Evolutionary conservation across 2,888 invertebrate genomes (phyloP).

Genomic region (Scaptomyza reducta): DNA sequence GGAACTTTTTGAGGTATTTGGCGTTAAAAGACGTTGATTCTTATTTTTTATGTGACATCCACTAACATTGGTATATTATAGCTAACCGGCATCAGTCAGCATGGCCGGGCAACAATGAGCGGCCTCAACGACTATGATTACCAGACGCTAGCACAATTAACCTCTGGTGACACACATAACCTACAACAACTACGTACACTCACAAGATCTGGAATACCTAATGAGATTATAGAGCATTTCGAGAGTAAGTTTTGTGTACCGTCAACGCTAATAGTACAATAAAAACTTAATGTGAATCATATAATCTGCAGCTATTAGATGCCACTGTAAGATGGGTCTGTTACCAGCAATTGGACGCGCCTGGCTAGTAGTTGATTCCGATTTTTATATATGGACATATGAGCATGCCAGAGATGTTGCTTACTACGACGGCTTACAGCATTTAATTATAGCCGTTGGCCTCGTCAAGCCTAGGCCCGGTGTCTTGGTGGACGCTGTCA

Average conservation of each 20-base stretch:
- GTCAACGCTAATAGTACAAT: conserved; percentile 10
- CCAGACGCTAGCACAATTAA: conserved; percentile 90
- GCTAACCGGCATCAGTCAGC: conserved; percentile 88
- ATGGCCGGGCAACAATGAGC: conserved; percentile 92
- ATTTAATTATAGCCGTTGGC: conserved; percentile 97
- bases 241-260: conserved; percentile 87
- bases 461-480: conserved; percentile 94
- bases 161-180: conserved; percentile 87
- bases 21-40: neutral
- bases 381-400: conserved; percentile 98
- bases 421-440: conserved; percentile 97
- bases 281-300: neutral
- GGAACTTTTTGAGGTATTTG: conserved; percentile 81
- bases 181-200: conserved; percentile 92
- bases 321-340: conserved; percentile 98
- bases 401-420: conserved; percentile 97
- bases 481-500: conserved; percentile 95
- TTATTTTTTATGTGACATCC: neutral
- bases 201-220: conserved; percentile 94
- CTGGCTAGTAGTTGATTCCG: conserved; percentile 98
- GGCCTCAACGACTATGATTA: conserved; percentile 96
- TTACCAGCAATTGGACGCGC: conserved; percentile 98
- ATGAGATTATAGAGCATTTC: conserved; percentile 97
- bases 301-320: conserved; percentile 92
- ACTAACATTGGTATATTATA: conserved; percentile 64